These are phyloP conservation scores for Campoletis sonorensis DNA, from an alignment of 1,140 invertebrate species.

Conservation along the genomic window DNA sequence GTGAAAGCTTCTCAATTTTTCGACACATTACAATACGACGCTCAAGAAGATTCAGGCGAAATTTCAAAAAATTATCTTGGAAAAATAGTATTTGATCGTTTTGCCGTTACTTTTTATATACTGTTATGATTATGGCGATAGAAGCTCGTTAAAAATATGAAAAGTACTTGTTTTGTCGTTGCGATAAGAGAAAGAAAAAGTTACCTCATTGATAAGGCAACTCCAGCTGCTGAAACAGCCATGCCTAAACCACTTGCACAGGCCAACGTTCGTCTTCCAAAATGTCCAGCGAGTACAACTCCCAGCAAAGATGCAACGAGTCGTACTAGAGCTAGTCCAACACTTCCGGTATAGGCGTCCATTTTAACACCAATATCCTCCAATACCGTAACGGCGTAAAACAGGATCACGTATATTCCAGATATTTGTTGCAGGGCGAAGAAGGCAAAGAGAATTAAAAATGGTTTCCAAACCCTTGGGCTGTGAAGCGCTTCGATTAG, in stretches of 20 bases:
- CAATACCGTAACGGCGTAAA: conserved; percentile 85
- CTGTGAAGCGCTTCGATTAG: conserved; percentile 54
- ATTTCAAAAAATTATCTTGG: too few species aligned
- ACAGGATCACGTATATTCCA: conserved; percentile 86
- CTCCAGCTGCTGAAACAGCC: conserved; percentile 79
- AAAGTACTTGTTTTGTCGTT: neutral
- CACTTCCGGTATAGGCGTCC: conserved; percentile 83
- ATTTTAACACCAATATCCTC: conserved; percentile 81
- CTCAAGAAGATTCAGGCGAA: too few species aligned
- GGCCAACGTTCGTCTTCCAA: conserved; percentile 82
- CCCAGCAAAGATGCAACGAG: conserved; percentile 83
- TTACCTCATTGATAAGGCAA: conserved; percentile 71
- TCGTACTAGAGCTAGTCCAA: conserved; percentile 81
- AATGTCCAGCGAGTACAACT: conserved; percentile 83
- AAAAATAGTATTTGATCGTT: too few species aligned
- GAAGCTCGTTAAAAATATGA: too few species aligned
- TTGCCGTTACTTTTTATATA: too few species aligned
- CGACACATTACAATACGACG: too few species aligned
- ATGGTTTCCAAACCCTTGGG: conserved; percentile 80
- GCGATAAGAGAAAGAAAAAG: conserved; percentile 42
- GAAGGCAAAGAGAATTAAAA: conserved; percentile 80
- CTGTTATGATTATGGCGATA: too few species aligned
- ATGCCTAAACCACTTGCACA: conserved; percentile 81
- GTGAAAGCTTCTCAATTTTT: too few species aligned
- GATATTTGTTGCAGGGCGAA: conserved; percentile 85